Evolutionary conservation across 2,888 invertebrate genomes (phyloP).

Genomic region (Clepsis dumicolana): DNA sequence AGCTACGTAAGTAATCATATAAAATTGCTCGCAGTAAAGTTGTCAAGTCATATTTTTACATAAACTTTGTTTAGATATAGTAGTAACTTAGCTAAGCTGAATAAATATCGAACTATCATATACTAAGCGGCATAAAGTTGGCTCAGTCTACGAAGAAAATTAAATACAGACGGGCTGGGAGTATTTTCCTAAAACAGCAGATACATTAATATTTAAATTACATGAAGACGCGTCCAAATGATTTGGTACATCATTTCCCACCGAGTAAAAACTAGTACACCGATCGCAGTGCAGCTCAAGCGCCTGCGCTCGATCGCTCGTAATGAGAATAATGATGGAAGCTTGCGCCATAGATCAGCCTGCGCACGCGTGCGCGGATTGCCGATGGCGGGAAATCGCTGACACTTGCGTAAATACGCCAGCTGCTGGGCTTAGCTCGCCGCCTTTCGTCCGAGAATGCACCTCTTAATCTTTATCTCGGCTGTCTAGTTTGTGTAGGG

Average conservation of each 20-base stretch:
- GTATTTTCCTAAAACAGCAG: no score
- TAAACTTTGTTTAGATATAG: no score
- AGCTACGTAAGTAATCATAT: constrained; percentile 40
- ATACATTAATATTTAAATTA: not conserved
- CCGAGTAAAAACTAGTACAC: constrained; percentile 5
- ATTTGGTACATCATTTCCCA: not conserved
- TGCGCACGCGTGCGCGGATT: constrained; percentile 69
- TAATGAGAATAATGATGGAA: constrained; percentile 82
- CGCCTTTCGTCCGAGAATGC: constrained; percentile 21
- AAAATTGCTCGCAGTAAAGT: constrained; percentile 57
- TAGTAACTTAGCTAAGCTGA: no score
- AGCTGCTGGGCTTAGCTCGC: constrained; percentile 54
- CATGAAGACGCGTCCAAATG: not conserved
- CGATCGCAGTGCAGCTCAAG: constrained; percentile 9
- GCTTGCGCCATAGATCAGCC: constrained; percentile 74
- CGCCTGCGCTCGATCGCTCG: constrained; percentile 52
- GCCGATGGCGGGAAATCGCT: constrained; percentile 75
- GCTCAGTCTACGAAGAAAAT: no score
- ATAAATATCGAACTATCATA: no score
- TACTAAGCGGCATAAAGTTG: no score
- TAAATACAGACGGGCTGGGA: no score
- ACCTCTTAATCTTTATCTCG: constrained; percentile 19
- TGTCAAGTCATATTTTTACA: constrained; percentile 65
- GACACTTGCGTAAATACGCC: constrained; percentile 81
- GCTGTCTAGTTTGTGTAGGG: not conserved